Conservation (phyloP, 2,888 invertebrate genomes). For the Zhuqinia jingwanae region DNA sequence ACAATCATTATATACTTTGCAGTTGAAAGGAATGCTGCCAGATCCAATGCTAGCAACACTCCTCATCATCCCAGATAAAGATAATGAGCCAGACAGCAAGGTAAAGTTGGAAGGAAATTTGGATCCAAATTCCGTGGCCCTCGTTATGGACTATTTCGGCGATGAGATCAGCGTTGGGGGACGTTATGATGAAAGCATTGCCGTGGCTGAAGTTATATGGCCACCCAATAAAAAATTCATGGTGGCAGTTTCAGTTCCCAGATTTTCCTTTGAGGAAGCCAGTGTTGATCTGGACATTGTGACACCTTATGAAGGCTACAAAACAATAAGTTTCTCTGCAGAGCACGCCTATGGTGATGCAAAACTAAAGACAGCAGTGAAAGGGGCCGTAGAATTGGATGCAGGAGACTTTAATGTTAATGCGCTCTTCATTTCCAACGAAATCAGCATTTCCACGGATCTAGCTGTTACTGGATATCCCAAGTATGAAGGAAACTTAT, state of each 20-base stretch:
- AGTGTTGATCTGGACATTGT: slow-evolving; percentile 57
- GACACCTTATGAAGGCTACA: slow-evolving; percentile 75
- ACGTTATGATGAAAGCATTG: slow-evolving; percentile 63
- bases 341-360: slow-evolving; percentile 12
- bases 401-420: slow-evolving; percentile 10
- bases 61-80: slow-evolving; percentile 78
- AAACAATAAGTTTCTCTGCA: slow-evolving; percentile 36
- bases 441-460: slow-evolving; percentile 50
- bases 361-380: slow-evolving; percentile 19
- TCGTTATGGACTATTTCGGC: slow-evolving; percentile 75
- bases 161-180: slow-evolving; percentile 65
- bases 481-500: slow-evolving; percentile 54
- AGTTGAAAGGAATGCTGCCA: slow-evolving; percentile 74
- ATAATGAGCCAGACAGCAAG: slow-evolving; percentile 72
- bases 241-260: slow-evolving; percentile 48
- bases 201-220: slow-evolving; percentile 64
- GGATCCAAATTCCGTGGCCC: slow-evolving; percentile 49
- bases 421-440: slow-evolving; percentile 2
- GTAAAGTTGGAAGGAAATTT: slow-evolving; percentile 74
- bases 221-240: slow-evolving; percentile 66
- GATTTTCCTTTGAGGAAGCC: slow-evolving; percentile 36
- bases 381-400: slow-evolving; percentile 27
- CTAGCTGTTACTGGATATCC: slow-evolving; percentile 60
- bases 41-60: slow-evolving; percentile 67
- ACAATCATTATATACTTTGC: slow-evolving; percentile 1